Base-by-base conservation (phyloP, 2,113 vertebrate species). In the Mustela lutreola region DNA sequence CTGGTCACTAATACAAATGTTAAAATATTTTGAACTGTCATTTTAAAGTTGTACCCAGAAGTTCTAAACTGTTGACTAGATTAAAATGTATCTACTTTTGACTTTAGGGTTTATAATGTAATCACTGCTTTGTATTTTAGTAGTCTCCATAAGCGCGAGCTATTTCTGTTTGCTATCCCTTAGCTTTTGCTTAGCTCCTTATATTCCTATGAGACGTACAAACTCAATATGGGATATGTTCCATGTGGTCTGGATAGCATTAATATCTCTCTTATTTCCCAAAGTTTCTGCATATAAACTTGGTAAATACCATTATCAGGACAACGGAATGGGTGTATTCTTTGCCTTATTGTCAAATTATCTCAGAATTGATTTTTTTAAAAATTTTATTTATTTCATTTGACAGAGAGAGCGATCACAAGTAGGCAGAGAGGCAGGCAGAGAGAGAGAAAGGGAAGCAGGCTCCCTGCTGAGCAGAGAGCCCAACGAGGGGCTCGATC, bases 181-280 rank as follows among this genome's bases (percentile, higher is more conserved):
- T 94, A 96, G 96, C 95, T 98, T 99, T 97, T 99, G 98, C 98
- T 98, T 98, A 98, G 98, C 97, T 98, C 93, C 75, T 90, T 98
- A 89, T 98, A 98, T 98, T 98, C 97, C 96, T 97, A 36, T 33
- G 33, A 70, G 94, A 96, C 97, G 91, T 96, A 88, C 94, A 97
- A 86, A 94, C 86, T 97, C 96, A 97, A 97, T 97, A 97, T 91
- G 95, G 84, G 79, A 53, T 94, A 31, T 91, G 70, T 83, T 75
- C 60, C 93, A 96, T 98, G 97, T 98, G 96, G 98, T 98, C 98
- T 98, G 96, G 60, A 58, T 22, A 50, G 98, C 87, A 36, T 70
- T 97, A 84, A 98, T 93, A 82, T 82, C 31, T 81, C 42, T 82
- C 48, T 24, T 73, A 56, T 62, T 79, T 90, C 10, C 58, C 21